These are phyloP conservation scores for Eciton burchellii DNA, from an alignment of 1,140 invertebrate species.

Conservation along the genomic window DNA sequence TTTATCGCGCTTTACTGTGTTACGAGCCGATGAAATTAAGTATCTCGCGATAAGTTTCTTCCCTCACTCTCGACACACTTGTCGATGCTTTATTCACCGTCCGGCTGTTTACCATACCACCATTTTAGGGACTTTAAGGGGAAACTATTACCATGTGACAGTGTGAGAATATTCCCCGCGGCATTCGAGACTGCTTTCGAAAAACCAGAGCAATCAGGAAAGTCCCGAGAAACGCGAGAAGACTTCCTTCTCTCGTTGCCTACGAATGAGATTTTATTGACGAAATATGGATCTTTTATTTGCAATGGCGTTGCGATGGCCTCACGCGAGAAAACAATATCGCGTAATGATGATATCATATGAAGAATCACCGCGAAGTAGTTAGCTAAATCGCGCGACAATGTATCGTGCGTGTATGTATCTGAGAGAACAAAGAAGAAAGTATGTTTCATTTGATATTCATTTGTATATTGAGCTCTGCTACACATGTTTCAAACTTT, in stretches of 20 bases:
- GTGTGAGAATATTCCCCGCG: not conserved
- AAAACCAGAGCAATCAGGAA: constrained; percentile 15
- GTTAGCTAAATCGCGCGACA: not conserved
- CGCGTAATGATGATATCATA: not conserved
- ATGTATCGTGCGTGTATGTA: not conserved
- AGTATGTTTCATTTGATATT: constrained; percentile 6
- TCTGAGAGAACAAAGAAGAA: not conserved
- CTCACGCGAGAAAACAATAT: not conserved
- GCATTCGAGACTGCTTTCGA: not conserved
- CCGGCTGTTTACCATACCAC: constrained; percentile 57
- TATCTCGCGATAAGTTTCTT: constrained; percentile 65
- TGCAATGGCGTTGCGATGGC: not conserved
- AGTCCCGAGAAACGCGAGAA: not conserved
- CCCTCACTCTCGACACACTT: not conserved
- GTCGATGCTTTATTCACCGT: constrained; percentile 40
- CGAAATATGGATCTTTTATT: not conserved
- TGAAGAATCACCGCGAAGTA: not conserved
- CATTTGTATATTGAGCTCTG: not conserved
- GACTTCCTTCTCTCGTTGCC: not conserved
- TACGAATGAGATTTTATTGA: not conserved
- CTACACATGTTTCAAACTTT: constrained; percentile 1
- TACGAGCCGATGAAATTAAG: constrained; percentile 66
- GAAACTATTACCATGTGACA: constrained; percentile 13
- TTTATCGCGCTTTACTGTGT: constrained; percentile 45
- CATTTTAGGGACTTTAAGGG: constrained; percentile 51